These are phyloP conservation scores for Sclerodermus sp. DNA, from an alignment of 2,888 invertebrate genomes.

Conservation along the genomic window DNA sequence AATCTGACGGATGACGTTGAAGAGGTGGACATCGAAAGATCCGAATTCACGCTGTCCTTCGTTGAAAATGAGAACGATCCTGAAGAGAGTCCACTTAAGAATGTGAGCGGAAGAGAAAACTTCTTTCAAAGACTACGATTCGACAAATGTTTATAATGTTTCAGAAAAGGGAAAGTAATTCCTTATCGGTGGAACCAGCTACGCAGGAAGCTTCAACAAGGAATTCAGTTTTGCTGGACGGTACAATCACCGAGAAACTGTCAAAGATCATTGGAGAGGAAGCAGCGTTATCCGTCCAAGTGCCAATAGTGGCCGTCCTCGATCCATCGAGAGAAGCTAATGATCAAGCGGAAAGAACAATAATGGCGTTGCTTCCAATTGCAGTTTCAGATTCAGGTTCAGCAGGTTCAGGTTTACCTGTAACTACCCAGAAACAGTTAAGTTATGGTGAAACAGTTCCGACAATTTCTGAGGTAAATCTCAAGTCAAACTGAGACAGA, in stretches of 20 bases:
- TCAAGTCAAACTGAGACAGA: slow-evolving; percentile 7
- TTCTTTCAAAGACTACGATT: too few species aligned
- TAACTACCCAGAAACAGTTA: too few species aligned
- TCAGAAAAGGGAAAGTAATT: too few species aligned
- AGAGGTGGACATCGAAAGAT: slow-evolving; percentile 6
- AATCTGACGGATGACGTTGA: slow-evolving; percentile 27
- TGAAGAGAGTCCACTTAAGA: too few species aligned
- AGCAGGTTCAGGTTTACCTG: not conserved
- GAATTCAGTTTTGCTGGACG: slow-evolving; percentile 26
- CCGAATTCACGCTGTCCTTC: not conserved
- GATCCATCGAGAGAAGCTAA: slow-evolving; percentile 17
- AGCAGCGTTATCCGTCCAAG: slow-evolving; percentile 10
- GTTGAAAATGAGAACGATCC: too few species aligned
- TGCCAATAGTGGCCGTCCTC: slow-evolving; percentile 31
- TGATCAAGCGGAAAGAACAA: slow-evolving; percentile 18
- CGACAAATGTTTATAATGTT: too few species aligned
- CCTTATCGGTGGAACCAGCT: too few species aligned
- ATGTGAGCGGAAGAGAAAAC: too few species aligned
- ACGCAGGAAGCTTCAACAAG: too few species aligned
- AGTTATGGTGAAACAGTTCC: slow-evolving; percentile 7
- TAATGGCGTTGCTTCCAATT: slow-evolving; percentile 22
- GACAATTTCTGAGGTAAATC: slow-evolving; percentile 17
- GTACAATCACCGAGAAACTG: slow-evolving; percentile 24
- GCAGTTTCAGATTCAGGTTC: not conserved
- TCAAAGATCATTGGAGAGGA: slow-evolving; percentile 18